A percentile compares a stretch with the other conserved stretches of the same genome.
These are phyloP conservation scores for Plusia festucae DNA, from an alignment of 2,888 invertebrate species.

Conservation along the genomic window DNA sequence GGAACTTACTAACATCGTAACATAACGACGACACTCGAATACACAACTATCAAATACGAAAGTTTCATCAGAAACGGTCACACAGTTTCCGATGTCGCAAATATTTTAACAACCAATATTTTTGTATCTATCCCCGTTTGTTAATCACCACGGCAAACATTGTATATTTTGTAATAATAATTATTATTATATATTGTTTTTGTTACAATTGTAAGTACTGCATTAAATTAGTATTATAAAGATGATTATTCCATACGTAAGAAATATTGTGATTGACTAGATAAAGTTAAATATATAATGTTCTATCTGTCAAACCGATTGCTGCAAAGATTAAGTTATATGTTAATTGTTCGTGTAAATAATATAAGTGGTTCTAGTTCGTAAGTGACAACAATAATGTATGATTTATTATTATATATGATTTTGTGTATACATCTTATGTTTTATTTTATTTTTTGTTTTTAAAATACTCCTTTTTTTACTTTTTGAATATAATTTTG, in stretches of 20 bases:
- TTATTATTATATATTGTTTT: conserved; percentile 61
- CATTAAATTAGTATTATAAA: conserved; percentile 67
- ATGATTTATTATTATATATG: conserved; percentile 63
- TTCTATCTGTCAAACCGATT: conserved; percentile 49
- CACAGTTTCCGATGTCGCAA: conserved; percentile 51
- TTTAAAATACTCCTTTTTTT: conserved; percentile 8
- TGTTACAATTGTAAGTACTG: conserved; percentile 66
- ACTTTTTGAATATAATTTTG: neutral
- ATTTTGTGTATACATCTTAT: conserved; percentile 65
- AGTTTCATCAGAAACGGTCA: conserved; percentile 56
- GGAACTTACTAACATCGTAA: conserved; percentile 43
- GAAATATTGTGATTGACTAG: conserved; percentile 66
- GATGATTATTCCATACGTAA: conserved; percentile 75
- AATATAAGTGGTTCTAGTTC: conserved; percentile 52
- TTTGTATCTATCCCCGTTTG: conserved; percentile 54
- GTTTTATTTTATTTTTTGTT: conserved; percentile 50
- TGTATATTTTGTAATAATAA: conserved; percentile 82
- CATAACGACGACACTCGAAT: conserved; percentile 29
- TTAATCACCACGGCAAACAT: conserved; percentile 55
- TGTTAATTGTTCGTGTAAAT: conserved; percentile 59
- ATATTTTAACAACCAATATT: conserved; percentile 38
- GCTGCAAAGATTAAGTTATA: conserved; percentile 58
- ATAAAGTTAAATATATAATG: conserved; percentile 41
- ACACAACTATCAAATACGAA: conserved; percentile 40
- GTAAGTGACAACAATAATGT: conserved; percentile 64